These are phyloP conservation scores for Ophion ventricosus DNA, from an alignment of 2,888 invertebrate species.

Conservation along the genomic window DNA sequence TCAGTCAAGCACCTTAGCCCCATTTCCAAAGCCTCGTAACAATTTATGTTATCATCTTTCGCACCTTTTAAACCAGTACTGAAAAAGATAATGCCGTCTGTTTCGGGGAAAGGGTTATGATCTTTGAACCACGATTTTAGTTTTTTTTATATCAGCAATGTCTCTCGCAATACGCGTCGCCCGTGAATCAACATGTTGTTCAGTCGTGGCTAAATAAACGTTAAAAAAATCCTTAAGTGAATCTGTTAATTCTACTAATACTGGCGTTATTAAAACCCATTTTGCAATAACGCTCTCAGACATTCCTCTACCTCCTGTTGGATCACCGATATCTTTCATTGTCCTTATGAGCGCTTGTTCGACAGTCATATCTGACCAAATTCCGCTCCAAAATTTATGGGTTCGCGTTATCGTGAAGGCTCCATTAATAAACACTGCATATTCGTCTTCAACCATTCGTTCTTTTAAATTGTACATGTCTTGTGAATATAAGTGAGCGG, in stretches of 20 bases:
- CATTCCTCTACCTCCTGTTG: constrained; percentile 17
- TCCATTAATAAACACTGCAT: constrained; percentile 17
- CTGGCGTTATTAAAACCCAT: constrained; percentile 28
- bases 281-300: constrained; percentile 9
- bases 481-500: constrained; percentile 25
- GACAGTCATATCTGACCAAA: no score
- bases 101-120: no score
- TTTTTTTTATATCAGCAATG: constrained; percentile 67
- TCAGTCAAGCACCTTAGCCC: constrained; percentile 25
- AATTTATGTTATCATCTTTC: constrained; percentile 20
- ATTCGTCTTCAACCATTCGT: constrained; percentile 24
- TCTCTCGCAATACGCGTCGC: constrained; percentile 68
- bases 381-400: constrained; percentile 30
- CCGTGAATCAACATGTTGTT: constrained; percentile 74
- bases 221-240: constrained; percentile 67
- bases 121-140: constrained; percentile 68
- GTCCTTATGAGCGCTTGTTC: constrained; percentile 6
- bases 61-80: constrained; percentile 21
- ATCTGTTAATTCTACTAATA: constrained; percentile 69
- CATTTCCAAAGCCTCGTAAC: constrained; percentile 22
- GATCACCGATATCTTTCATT: constrained; percentile 22
- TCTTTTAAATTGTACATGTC: constrained; percentile 24
- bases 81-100: constrained; percentile 20
- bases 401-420: constrained; percentile 17
- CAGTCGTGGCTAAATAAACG: constrained; percentile 64